Base-by-base conservation (phyloP, 1,140 invertebrate species). In the Neodiprion fabricii region DNA sequence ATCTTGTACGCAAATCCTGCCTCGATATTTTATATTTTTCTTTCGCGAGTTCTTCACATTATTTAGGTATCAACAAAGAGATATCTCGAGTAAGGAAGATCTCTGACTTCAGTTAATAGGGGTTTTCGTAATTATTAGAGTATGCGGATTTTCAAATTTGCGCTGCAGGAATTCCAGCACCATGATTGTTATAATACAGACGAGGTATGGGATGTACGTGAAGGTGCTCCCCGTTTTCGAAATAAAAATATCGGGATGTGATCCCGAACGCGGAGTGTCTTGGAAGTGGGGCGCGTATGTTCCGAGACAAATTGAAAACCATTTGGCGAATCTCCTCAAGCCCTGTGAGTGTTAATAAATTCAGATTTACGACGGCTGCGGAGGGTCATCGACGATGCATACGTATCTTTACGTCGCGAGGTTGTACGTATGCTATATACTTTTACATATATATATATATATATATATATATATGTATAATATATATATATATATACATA, bases 231-330 rank as follows among this genome's bases (percentile, higher is more conserved):
- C 2, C 28, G 4, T 40, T 40, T 61, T 61, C n/a, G 8, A 14
- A 61, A 61, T 61, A 61, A 61, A 61, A 61, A 61, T 61, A 17
- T 17, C 53, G 53, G 53, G 11, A 12, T 17, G 11, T 61, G n/a
- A 61, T 61, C 53, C 53, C 53, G n/a, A 40, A 40, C 2, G 28
- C 5, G 4, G 53, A 61, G n/a, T 61, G 53, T 61, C 53, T 61
- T 61, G 11, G n/a, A 17, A 61, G n/a, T 17, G n/a, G 53, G 53
- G 11, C 70, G 70, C 48, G 70, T 48, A 48, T 79, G 85, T 82
- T 82, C 79, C 84, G 82, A 82, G 88, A 88, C 86, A 88, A 88
- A 88, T 88, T 88, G 87, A 88, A 88, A 87, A 88, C 86, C 86
- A 87, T 88, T 88, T 84, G 81, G 81, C 84, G 85, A 88, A 87